These are phyloP conservation scores for Rhizoglyphus robini DNA, from an alignment of 1,140 invertebrate species.

Conservation along the genomic window DNA sequence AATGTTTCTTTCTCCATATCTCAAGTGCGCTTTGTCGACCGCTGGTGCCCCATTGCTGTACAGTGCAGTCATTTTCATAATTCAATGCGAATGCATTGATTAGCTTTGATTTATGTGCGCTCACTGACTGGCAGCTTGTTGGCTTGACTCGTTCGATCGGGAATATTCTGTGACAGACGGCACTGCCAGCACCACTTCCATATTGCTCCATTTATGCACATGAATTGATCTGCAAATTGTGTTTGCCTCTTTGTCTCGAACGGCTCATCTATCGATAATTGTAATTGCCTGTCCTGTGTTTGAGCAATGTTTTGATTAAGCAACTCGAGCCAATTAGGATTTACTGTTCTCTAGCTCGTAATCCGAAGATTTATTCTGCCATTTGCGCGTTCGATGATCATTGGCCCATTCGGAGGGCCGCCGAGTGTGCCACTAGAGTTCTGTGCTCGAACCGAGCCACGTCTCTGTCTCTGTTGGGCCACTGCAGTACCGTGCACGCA, in stretches of 20 bases:
- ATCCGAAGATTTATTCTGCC: background rate
- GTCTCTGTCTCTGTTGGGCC: background rate
- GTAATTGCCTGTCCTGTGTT: background rate
- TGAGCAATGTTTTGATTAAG: background rate
- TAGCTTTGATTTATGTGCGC: background rate
- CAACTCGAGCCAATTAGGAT: background rate
- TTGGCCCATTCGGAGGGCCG: no score
- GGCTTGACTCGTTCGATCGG: no score
- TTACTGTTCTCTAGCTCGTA: background rate
- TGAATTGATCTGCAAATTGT: no score
- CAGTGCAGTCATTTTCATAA: no score
- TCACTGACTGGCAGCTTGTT: no score
- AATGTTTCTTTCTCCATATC: no score
- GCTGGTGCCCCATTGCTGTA: no score
- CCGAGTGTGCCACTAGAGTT: no score
- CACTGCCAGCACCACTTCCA: background rate
- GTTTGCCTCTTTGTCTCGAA: background rate
- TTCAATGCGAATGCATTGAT: background rate
- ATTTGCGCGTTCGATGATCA: background rate
- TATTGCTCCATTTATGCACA: background rate
- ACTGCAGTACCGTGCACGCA: background rate
- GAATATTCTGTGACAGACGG: no score
- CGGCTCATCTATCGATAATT: no score
- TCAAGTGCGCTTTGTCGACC: no score
- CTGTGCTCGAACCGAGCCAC: background rate